These are phyloP conservation scores for Rhopalosiphum padi DNA, from an alignment of 1,140 invertebrate genomes.

Conservation along the genomic window DNA sequence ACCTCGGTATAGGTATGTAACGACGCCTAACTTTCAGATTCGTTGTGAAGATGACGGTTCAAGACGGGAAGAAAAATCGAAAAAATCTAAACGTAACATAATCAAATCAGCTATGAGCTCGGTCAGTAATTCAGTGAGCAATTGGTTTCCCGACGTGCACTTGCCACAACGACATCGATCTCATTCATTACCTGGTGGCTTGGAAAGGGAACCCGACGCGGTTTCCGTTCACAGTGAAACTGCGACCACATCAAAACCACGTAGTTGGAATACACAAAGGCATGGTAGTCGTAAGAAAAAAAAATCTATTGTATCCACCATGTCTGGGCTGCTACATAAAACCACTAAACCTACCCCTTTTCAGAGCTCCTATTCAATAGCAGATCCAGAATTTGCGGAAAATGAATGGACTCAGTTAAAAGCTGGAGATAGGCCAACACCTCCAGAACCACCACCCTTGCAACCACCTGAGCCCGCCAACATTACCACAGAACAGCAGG, in stretches of 20 bases:
- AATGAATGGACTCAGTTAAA: constrained; percentile 36
- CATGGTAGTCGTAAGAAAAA: constrained; percentile 70
- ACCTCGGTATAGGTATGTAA: constrained; percentile 1
- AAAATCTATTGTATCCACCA: constrained; percentile 77
- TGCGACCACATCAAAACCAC: constrained; percentile 61
- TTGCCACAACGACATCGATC: constrained; percentile 79
- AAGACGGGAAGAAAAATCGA: constrained; percentile 66
- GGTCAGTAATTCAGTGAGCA: constrained; percentile 70
- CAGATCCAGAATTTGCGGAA: constrained; percentile 54
- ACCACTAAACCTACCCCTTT: constrained; percentile 63
- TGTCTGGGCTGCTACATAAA: constrained; percentile 81
- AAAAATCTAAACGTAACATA: constrained; percentile 74
- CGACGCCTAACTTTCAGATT: constrained; percentile 28
- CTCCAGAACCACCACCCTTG: neutral
- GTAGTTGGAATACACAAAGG: constrained; percentile 63
- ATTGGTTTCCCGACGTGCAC: constrained; percentile 82
- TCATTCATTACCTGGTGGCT: constrained; percentile 78
- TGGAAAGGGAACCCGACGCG: constrained; percentile 67
- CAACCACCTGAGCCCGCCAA: neutral
- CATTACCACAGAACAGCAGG: neutral
- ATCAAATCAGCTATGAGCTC: constrained; percentile 78
- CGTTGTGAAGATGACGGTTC: constrained; percentile 10
- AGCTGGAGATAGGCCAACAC: neutral
- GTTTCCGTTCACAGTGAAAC: constrained; percentile 32
- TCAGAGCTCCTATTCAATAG: constrained; percentile 54